Evolutionary conservation across 2,113 vertebrate genomes (phyloP), one percentile per base, ranked within the genome.

Genomic region (Bostrychus sinensis): DNA sequence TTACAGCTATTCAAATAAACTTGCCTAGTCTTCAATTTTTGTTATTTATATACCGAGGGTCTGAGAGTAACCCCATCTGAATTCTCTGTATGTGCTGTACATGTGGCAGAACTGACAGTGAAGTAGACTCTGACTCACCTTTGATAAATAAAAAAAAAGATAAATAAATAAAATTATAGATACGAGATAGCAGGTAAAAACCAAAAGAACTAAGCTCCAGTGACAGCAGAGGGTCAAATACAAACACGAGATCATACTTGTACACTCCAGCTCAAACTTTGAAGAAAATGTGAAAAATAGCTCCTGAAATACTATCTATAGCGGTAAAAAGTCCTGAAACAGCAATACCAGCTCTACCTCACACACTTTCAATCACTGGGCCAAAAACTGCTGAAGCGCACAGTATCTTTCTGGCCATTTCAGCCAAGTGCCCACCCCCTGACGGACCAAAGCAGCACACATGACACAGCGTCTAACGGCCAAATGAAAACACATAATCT

Each of bases 381-480:
- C 66, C 60, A 78, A 82, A n/a, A 90, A 89, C 77, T 81, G 86
- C 89, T 89, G 82, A 89, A 79, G 78, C 66, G 22, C 62, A 82
- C 77, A 72, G 62, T 81, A 84, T 88, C 70, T 78, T 75, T 82
- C 75, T 72, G 80, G 72, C 77, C 79, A 70, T 83, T 85, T 86
- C 76, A 74, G 68, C 82, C 70, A 56, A 73, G 62, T 42, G 75
- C 75, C 58, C 72, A 56, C 73, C 77, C 56, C 75, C 66, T 56
- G 63, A 62, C 38, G 60, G 55, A 56, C 72, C 73, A 60, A 46
- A 78, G 70, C 55, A 58, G 37, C 74, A 61, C 64, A 80, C 69
- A 68, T 73, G 78, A 78, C 81, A 76, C 30, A 51, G 68, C 64
- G 70, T 77, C 75, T 72, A 57, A 75, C 65, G 48, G 58, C 60